These are phyloP conservation scores for Dendrolimus houi DNA, from an alignment of 2,888 invertebrate genomes.

Conservation along the genomic window DNA sequence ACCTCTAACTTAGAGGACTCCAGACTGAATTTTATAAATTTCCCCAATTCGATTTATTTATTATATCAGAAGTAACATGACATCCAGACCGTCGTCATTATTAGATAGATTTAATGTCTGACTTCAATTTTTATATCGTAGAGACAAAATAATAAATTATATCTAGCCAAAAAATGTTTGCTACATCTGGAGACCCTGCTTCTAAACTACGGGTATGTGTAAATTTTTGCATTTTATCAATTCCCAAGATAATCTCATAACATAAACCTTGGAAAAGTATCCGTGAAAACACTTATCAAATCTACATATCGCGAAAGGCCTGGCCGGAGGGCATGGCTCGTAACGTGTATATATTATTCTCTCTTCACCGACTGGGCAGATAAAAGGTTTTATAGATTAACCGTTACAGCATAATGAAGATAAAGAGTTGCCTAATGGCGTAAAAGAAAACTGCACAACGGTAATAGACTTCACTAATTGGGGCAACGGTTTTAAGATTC, in stretches of 20 bases:
- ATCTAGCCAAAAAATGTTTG: too few species aligned
- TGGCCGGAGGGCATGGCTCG: constrained; percentile 3
- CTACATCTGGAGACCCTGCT: too few species aligned
- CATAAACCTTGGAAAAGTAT: background rate
- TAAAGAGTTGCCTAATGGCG: constrained; percentile 50
- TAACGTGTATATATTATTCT: constrained; percentile 50
- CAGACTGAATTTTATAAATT: too few species aligned
- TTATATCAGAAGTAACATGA: too few species aligned
- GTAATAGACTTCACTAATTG: constrained; percentile 16
- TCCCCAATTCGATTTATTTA: too few species aligned
- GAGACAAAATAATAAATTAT: too few species aligned
- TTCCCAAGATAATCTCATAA: background rate
- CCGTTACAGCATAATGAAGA: constrained; percentile 59
- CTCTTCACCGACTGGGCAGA: constrained; percentile 44
- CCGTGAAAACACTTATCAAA: background rate
- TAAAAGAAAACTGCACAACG: constrained; percentile 53
- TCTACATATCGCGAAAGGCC: background rate
- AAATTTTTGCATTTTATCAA: background rate
- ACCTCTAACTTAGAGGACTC: too few species aligned
- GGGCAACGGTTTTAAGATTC: too few species aligned
- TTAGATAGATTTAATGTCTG: too few species aligned
- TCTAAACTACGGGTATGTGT: too few species aligned
- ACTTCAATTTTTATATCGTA: too few species aligned
- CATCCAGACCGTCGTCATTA: too few species aligned
- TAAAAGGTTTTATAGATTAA: constrained; percentile 61